Percentiles rank a stretch among this genome's conserved stretches.
phyloP scores from a whole-genome alignment of 2,797 vertebrate genomes.

The Petrocephalus sullivani region DNA sequence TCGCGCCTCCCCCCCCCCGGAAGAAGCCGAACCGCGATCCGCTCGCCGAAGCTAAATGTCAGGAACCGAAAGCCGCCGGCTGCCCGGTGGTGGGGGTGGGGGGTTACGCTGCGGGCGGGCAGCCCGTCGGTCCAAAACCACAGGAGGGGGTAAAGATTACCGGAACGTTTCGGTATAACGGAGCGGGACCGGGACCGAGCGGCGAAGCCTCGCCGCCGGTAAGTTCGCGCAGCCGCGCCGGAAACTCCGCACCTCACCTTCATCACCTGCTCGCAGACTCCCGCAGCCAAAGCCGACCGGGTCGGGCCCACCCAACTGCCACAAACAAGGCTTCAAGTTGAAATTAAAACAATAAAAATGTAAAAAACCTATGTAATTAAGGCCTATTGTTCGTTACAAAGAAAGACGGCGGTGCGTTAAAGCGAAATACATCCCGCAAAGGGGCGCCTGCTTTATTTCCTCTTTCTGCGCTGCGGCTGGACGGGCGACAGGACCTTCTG shows the following conservation, averaged over 20 bases:
- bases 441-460: constrained; percentile 29
- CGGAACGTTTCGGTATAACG: background rate
- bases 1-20: background rate
- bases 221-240: background rate
- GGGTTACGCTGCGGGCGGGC: background rate
- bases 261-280: constrained; percentile 3
- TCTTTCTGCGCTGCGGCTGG: constrained; percentile 51
- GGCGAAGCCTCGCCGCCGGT: background rate
- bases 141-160: background rate
- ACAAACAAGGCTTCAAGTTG: constrained; percentile 42
- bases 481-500: constrained; percentile 71
- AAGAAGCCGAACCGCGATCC: background rate
- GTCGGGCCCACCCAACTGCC: constrained; percentile 31
- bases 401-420: background rate
- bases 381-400: background rate
- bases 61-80: background rate
- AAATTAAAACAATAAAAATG: constrained; percentile 24
- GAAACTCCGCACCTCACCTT: background rate
- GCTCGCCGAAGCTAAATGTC: background rate
- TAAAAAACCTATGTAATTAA: constrained; percentile 6
- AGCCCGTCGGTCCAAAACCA: background rate
- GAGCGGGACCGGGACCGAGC: background rate
- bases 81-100: background rate
- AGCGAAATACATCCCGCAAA: constrained; percentile 16
- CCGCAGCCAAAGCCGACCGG: background rate